These are phyloP conservation scores for Pseudomyrmex dendroicus DNA, from an alignment of 1,140 invertebrate genomes.

Conservation along the genomic window DNA sequence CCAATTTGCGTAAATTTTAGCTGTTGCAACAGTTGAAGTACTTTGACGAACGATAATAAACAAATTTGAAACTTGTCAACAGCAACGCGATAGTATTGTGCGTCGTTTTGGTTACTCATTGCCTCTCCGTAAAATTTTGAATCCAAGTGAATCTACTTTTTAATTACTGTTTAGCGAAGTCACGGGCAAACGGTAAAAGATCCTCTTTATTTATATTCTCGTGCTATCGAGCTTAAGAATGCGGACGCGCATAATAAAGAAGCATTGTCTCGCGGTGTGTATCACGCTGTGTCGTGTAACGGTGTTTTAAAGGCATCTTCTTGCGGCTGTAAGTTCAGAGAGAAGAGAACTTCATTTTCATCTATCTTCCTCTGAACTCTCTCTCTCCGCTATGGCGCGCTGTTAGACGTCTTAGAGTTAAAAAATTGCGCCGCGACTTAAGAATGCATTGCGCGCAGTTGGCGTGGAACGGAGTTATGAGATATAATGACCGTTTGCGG, in stretches of 20 bases:
- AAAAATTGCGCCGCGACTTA: conserved; percentile 64
- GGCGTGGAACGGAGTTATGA: conserved; percentile 10
- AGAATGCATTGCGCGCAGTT: conserved; percentile 23
- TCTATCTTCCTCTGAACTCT: conserved; percentile 57
- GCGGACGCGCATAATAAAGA: conserved; percentile 43
- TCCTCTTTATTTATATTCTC: conserved; percentile 15
- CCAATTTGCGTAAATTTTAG: too few species aligned
- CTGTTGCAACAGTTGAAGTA: too few species aligned
- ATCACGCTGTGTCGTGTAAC: conserved; percentile 36
- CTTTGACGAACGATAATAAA: too few species aligned
- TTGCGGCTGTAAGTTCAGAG: conserved; percentile 41
- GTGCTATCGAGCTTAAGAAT: conserved; percentile 9
- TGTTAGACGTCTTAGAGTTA: conserved; percentile 52
- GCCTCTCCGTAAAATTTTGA: neutral
- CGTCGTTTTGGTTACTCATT: too few species aligned
- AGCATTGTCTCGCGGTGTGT: conserved; percentile 12
- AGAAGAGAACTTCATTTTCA: conserved; percentile 63
- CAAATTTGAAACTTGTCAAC: too few species aligned
- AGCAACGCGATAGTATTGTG: too few species aligned
- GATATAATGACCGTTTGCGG: neutral
- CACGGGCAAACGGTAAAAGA: neutral
- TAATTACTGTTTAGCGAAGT: neutral
- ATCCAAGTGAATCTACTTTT: neutral
- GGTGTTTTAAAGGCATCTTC: conserved; percentile 27
- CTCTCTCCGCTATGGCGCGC: conserved; percentile 1